These are phyloP conservation scores for Lycia hirtaria DNA, from an alignment of 2,888 invertebrate genomes.

Conservation along the genomic window DNA sequence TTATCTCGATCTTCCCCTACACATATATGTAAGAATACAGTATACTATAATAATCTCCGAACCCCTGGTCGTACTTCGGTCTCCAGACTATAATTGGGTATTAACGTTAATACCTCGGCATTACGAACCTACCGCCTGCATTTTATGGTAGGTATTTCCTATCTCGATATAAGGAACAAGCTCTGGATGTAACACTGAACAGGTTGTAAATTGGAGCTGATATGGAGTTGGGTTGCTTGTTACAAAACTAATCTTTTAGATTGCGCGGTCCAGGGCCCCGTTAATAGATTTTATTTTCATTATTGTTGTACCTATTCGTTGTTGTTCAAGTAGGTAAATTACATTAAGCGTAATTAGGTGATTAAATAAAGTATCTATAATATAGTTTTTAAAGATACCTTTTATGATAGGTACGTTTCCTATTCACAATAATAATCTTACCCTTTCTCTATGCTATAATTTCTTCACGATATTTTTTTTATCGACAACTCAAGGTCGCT, in stretches of 20 bases:
- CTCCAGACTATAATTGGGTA: constrained; percentile 74
- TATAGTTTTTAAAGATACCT: too few species aligned
- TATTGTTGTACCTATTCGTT: background rate
- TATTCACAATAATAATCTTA: too few species aligned
- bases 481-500: too few species aligned
- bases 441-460: too few species aligned
- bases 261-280: background rate
- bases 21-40: constrained; percentile 31
- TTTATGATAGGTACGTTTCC: too few species aligned
- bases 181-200: constrained; percentile 20
- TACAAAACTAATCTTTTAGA: constrained; percentile 10
- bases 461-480: too few species aligned
- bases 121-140: constrained; percentile 49
- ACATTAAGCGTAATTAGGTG: too few species aligned
- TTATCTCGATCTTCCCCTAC: constrained; percentile 22
- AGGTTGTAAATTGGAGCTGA: constrained; percentile 15
- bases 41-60: constrained; percentile 68
- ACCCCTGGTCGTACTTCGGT: constrained; percentile 59
- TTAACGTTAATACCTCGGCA: constrained; percentile 70
- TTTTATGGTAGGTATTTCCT: constrained; percentile 35
- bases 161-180: constrained; percentile 29
- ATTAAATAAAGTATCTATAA: too few species aligned
- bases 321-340: too few species aligned
- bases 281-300: background rate
- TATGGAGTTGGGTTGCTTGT: constrained; percentile 17